Conservation (phyloP, 1,140 invertebrate genomes). For the Camponotus pennsylvanicus region DNA sequence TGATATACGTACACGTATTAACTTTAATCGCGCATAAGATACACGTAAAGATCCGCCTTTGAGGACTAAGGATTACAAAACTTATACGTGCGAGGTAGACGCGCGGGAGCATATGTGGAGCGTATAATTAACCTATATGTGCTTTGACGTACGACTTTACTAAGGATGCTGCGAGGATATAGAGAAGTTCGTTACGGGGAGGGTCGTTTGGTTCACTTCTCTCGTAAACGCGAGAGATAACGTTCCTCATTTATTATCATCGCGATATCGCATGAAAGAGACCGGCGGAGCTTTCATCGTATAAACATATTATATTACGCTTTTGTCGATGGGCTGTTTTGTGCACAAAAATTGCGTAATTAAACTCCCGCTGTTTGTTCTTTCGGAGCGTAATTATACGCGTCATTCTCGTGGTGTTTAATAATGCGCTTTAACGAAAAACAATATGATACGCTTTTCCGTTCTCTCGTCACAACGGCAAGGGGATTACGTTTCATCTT, state of each 20-base stretch:
- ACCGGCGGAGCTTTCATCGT: constrained; percentile 43
- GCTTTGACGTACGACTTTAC: constrained; percentile 60
- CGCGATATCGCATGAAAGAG: constrained; percentile 58
- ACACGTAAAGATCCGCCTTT: constrained; percentile 47
- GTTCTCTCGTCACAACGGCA: background rate
- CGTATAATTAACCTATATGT: constrained; percentile 69
- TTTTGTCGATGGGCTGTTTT: constrained; percentile 55
- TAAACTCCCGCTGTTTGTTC: constrained; percentile 57
- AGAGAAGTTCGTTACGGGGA: constrained; percentile 32
- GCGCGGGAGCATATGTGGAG: constrained; percentile 56
- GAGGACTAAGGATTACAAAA: constrained; percentile 56
- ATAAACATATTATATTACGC: constrained; percentile 62
- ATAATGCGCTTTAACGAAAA: constrained; percentile 60
- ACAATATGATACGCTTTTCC: constrained; percentile 41
- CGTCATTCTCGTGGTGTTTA: constrained; percentile 55
- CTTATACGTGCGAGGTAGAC: constrained; percentile 44
- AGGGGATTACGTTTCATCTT: constrained; percentile 52
- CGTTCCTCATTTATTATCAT: constrained; percentile 53
- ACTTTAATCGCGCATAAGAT: constrained; percentile 53
- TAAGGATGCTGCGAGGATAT: constrained; percentile 52
- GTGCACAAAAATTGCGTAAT: constrained; percentile 59
- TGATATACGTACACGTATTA: constrained; percentile 35
- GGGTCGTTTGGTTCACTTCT: constrained; percentile 47
- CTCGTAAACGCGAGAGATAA: constrained; percentile 57
- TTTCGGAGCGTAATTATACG: constrained; percentile 54